Evolutionary conservation across 1,140 invertebrate species (phyloP).

Genomic region (Trichonephila inaurata): DNA sequence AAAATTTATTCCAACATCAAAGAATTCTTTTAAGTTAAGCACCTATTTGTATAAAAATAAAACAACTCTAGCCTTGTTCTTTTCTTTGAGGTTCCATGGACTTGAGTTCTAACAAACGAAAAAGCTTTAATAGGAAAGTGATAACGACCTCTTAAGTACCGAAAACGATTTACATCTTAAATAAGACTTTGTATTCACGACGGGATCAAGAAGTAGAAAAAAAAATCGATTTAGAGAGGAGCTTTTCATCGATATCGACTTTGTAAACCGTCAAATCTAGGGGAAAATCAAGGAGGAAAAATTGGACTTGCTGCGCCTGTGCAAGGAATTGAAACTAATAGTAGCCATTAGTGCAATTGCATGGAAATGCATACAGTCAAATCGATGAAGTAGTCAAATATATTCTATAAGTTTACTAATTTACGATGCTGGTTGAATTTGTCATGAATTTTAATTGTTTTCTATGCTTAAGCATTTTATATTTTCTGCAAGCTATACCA

Average conservation of each 20-base stretch:
- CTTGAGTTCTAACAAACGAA: not conserved
- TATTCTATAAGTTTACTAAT: no score
- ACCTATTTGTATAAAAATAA: not conserved
- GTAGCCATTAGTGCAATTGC: no score
- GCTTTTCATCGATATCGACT: constrained; percentile 27
- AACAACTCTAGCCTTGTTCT: not conserved
- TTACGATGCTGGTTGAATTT: no score
- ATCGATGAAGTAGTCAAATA: no score
- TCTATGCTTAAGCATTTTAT: no score
- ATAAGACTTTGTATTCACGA: constrained; percentile 10
- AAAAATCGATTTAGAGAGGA: not conserved
- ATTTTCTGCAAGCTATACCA: no score
- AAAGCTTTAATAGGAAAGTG: constrained; percentile 28
- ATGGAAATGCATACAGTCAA: no score
- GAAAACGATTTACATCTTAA: constrained; percentile 52
- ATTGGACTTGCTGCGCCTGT: not conserved
- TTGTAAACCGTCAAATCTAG: not conserved
- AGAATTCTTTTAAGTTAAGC: not conserved
- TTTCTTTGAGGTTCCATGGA: not conserved
- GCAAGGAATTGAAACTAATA: not conserved
- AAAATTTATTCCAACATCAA: not conserved
- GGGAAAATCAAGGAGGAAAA: not conserved
- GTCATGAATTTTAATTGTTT: no score
- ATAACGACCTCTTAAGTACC: constrained; percentile 26
- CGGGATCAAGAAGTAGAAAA: not conserved